A percentile compares a stretch with the other conserved stretches of the same genome.
Conservation (phyloP, 2,797 vertebrate species). For the Mionectes olivaceus region DNA sequence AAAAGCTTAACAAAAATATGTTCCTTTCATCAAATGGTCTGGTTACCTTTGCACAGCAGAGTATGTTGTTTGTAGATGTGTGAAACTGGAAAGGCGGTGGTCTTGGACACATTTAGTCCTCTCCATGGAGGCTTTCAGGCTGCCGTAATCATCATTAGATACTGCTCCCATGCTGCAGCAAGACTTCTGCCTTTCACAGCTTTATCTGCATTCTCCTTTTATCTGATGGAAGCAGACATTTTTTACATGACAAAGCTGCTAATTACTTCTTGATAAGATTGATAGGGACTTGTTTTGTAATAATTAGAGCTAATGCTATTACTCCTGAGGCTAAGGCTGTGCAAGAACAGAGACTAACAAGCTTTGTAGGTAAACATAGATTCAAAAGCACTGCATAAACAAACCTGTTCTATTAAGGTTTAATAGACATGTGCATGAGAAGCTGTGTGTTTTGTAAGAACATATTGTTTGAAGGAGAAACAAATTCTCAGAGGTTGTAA, state of each 20-base stretch:
- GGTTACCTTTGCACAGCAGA: background rate
- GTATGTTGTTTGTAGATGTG: background rate
- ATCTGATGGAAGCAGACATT: constrained; percentile 43
- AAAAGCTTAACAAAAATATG: background rate
- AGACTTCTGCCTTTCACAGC: background rate
- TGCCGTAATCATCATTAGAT: background rate
- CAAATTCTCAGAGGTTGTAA: background rate
- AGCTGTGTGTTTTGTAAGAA: background rate
- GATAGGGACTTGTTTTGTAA: constrained; percentile 43
- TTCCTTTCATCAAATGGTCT: background rate
- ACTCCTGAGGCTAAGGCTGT: constrained; percentile 29
- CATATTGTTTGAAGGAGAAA: background rate
- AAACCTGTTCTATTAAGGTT: background rate
- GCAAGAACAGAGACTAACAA: background rate
- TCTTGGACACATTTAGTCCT: background rate
- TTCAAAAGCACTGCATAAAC: background rate
- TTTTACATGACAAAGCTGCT: constrained; percentile 47
- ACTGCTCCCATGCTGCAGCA: background rate
- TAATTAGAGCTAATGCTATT: constrained; percentile 28
- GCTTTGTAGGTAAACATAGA: background rate
- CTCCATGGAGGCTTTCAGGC: background rate
- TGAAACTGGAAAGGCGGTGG: background rate
- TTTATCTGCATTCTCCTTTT: constrained; percentile 20
- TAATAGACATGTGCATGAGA: background rate
- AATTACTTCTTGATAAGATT: constrained; percentile 40